Conservation (phyloP, 2,888 invertebrate species). For the Shargacucullia verbasci region DNA sequence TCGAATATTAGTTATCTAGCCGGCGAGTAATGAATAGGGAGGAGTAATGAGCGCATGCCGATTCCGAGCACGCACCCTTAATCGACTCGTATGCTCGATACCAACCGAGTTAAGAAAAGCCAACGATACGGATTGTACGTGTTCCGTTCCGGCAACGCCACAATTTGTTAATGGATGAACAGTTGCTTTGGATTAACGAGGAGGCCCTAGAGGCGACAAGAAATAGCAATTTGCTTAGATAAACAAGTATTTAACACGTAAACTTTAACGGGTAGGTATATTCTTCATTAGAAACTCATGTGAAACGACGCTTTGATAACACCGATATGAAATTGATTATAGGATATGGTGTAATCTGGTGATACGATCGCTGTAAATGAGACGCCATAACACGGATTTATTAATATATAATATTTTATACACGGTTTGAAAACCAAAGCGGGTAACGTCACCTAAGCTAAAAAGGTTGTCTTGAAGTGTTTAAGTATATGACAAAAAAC, state of each 20-base stretch:
- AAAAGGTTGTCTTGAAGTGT: slow-evolving; percentile 5
- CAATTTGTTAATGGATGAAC: slow-evolving; percentile 67
- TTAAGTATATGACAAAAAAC: slow-evolving; percentile 12
- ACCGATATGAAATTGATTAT: slow-evolving; percentile 47
- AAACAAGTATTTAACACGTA: slow-evolving; percentile 63
- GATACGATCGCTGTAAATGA: slow-evolving; percentile 27
- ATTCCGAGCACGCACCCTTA: slow-evolving; percentile 83
- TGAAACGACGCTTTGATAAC: slow-evolving; percentile 40
- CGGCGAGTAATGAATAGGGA: slow-evolving; percentile 82
- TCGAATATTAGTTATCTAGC: slow-evolving; percentile 82
- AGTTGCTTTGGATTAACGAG: slow-evolving; percentile 72
- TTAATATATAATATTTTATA: slow-evolving; percentile 33
- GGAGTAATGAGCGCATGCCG: slow-evolving; percentile 82
- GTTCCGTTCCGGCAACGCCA: slow-evolving; percentile 64
- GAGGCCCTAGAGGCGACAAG: slow-evolving; percentile 59
- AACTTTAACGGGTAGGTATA: slow-evolving; percentile 55
- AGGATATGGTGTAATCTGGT: slow-evolving; percentile 32
- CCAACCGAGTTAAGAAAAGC: slow-evolving; percentile 54
- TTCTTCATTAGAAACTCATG: slow-evolving; percentile 35
- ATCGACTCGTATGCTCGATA: slow-evolving; percentile 70
- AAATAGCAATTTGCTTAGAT: slow-evolving; percentile 63
- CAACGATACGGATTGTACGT: slow-evolving; percentile 68
- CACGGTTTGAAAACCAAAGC: slow-evolving; percentile 9
- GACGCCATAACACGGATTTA: slow-evolving; percentile 25
- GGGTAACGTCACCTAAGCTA: slow-evolving; percentile 1